Base-by-base conservation (phyloP, 2,888 invertebrate species). In the Microdon myrmicae region DNA sequence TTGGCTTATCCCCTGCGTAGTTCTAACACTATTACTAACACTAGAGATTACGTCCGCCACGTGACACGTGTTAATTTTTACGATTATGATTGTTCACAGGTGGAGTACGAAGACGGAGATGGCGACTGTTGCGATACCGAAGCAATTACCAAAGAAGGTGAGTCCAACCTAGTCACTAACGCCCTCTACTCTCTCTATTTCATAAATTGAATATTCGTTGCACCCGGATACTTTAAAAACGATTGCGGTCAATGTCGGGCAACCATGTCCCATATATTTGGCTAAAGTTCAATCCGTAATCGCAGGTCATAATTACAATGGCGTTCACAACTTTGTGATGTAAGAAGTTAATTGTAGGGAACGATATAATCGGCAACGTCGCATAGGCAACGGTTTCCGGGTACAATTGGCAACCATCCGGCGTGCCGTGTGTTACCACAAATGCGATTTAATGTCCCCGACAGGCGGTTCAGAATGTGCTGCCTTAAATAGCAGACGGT, bases 101-200 rank as follows among this genome's bases (percentile, higher is more conserved):
- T 79, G 73, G 79, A 89, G 86, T 77, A 73, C 68, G 74, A 72
- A 38, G 54, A 58, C 49, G 71, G 71, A 44, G 86, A 86, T 79
- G 87, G 88, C 61, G 88, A 87, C 38, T 87, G 88, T 69, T 89
- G 88, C 56, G 89, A 90, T 75, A 87, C 90, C 68, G 86, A 89
- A 82, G 90, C 92, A 73, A 88, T 90, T 77, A 90, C 91, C 82
- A 92, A 92, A 87, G 92, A 92, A 86, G 92, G 92, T 91, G 79
- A 84, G 83, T 79, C 29, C 16, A 10, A 10, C 5, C 34, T 44
- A 17, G 34, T 28, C 17, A 22, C 5, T 37, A 28, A 16, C 10
- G 13, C 19, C 12, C 22, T 19, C 7, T 45, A n/a, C 10, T 38
- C n/a, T 45, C 14, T 35, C 4, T 35, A 35, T 35, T 8, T 39